Conservation (phyloP, 1,140 invertebrate species). For the Augochlora pura region DNA sequence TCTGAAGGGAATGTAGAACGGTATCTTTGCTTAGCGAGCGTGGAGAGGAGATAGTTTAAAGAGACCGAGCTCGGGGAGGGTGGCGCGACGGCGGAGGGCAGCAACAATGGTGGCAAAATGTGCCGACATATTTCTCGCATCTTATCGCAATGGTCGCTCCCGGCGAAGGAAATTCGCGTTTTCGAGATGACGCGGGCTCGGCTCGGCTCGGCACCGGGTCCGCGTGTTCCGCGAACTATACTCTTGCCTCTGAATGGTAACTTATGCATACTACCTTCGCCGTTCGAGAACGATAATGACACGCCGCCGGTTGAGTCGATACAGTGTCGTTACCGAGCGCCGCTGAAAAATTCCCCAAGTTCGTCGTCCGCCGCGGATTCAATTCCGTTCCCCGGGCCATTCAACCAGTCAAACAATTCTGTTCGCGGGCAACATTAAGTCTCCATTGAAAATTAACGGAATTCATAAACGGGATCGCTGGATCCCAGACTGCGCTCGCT, state of each 20-base stretch:
- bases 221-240: conserved; percentile 13
- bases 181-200: conserved; percentile 41
- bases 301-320: conserved; percentile 17
- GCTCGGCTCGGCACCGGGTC: no score
- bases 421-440: not conserved
- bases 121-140: conserved; percentile 61
- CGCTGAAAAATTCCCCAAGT: conserved; percentile 9
- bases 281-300: conserved; percentile 42
- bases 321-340: not conserved
- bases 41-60: conserved; percentile 16
- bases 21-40: not conserved
- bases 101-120: conserved; percentile 46
- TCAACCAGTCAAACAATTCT: conserved; percentile 15
- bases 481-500: not conserved
- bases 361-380: conserved; percentile 7
- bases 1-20: conserved; percentile 19
- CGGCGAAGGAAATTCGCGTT: conserved; percentile 50
- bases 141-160: conserved; percentile 62
- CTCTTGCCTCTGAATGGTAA: conserved; percentile 52
- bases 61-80: not conserved
- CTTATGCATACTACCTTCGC: conserved; percentile 41
- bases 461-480: conserved; percentile 1
- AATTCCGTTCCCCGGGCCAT: conserved; percentile 15
- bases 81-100: not conserved
- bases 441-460: conserved; percentile 6